Conservation (phyloP, 2,888 invertebrate species). For the Lissocephala sabroskyi region DNA sequence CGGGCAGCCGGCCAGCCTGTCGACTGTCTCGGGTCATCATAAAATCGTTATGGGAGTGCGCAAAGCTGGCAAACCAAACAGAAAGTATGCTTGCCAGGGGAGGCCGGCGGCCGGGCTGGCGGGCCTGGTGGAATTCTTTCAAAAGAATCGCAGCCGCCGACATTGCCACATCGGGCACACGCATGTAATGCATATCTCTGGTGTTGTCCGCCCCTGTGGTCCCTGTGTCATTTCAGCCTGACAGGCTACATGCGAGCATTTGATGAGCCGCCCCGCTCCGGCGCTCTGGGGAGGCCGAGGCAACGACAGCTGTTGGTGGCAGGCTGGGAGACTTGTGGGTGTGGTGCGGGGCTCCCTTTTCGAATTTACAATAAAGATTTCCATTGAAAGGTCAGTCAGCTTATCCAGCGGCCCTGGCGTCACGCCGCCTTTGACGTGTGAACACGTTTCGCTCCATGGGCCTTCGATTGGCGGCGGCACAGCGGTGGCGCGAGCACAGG, state of each 20-base stretch:
- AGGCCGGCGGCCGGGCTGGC: slow-evolving; percentile 14
- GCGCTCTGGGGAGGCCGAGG: too few species aligned
- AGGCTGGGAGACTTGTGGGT: slow-evolving; percentile 40
- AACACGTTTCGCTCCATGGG: slow-evolving; percentile 45
- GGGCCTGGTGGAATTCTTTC: slow-evolving; percentile 60
- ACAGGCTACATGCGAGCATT: slow-evolving; percentile 71
- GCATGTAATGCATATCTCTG: neutral
- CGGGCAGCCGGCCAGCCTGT: too few species aligned
- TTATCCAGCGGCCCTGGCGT: slow-evolving; percentile 34
- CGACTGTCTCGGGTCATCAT: slow-evolving; percentile 61
- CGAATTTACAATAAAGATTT: slow-evolving; percentile 22
- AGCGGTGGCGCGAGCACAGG: too few species aligned
- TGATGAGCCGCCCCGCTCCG: too few species aligned
- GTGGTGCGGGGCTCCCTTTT: slow-evolving; percentile 28
- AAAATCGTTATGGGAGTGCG: slow-evolving; percentile 56
- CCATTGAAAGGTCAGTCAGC: slow-evolving; percentile 50
- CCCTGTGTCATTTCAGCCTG: slow-evolving; percentile 63
- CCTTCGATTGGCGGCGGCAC: neutral
- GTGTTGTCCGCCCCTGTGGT: slow-evolving; percentile 38
- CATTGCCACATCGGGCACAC: neutral
- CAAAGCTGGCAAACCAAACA: slow-evolving; percentile 3
- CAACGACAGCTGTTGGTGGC: too few species aligned
- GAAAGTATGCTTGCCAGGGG: slow-evolving; percentile 38
- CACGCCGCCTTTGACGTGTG: slow-evolving; percentile 51
- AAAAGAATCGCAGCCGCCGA: slow-evolving; percentile 42